Evolutionary conservation across 2,888 invertebrate genomes (phyloP).

Genomic region (Resseliella maxima): DNA sequence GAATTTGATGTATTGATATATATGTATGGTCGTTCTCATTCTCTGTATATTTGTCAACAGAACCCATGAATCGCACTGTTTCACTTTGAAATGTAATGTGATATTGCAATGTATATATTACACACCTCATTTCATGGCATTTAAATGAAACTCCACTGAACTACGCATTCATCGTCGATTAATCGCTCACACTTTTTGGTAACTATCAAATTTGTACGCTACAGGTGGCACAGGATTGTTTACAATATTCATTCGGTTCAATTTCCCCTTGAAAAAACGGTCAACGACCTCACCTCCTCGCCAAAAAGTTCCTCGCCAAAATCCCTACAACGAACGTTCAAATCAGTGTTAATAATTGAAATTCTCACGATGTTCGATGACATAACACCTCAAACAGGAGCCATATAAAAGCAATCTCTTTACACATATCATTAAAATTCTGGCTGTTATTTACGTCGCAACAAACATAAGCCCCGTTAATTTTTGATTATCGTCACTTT

Average conservation of each 20-base stretch:
- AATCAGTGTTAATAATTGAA: slow-evolving; percentile 14
- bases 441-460: neutral
- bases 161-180: neutral
- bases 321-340: neutral
- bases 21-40: neutral
- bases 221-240: neutral
- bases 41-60: neutral
- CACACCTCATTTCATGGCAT: neutral
- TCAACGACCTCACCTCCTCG: neutral
- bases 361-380: slow-evolving; percentile 43
- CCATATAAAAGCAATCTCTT: neutral
- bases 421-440: neutral
- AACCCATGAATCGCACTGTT: neutral
- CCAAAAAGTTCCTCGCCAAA: too few species aligned
- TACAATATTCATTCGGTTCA: neutral
- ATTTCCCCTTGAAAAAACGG: neutral
- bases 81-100: neutral
- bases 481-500: slow-evolving; percentile 13
- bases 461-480: slow-evolving; percentile 5
- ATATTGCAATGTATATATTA: neutral
- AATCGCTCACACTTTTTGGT: neutral
- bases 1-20: neutral
- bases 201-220: neutral
- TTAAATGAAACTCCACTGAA: neutral
- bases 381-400: slow-evolving; percentile 25